Base-by-base conservation (phyloP, 37 sponge, comb jelly and placozoan species). In the Chondrosia reniformis region DNA sequence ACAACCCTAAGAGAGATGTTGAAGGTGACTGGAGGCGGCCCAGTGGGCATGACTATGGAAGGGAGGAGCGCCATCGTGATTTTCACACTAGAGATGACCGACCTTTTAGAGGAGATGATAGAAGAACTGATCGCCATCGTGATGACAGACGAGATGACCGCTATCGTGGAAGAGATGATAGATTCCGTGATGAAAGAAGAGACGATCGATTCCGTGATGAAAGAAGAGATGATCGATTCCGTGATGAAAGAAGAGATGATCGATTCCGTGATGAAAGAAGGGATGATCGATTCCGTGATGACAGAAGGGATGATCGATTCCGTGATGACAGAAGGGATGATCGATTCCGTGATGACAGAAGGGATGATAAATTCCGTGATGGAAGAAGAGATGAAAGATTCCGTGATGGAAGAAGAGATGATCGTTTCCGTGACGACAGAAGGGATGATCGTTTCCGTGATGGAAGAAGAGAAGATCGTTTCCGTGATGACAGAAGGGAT, bases 1-100 rank as follows among this genome's bases (percentile, higher is more conserved):
- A 19, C 8, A 30, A 59, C 52, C 52, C 15, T 49, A 13, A 13
- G n/a, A 6, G 61, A 5, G 22, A 30, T 6, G 61, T 19, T 44
- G 76, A 75, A 24, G 54, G 28, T 75, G 13, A 30, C 79, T 61
- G 79, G 62, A n/a, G 79, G 45, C 46, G 27, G 39, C 28, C 8
- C 3, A 24, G 22, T 39, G 27, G 75, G 19, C 41, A 46, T 42
- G 41, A 45, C 33, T 4, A 39, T 74, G 75, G 43, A 25, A 41
- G 75, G 43, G 22, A 28, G n/a, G 30, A 45, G 19, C 45, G 75
- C 22, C 46, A 74, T 71, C 8, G 22, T 8, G 74, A 42, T 15
- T 74, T 45, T 45, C 24, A 56, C 7, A 24, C 27, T 56, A 56
- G 9, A 6, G 58, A 28, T 6, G 58, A 56, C 27, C n/a, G 58